Conservation (phyloP, 2,888 invertebrate genomes). For the Cephus sareptanus region DNA sequence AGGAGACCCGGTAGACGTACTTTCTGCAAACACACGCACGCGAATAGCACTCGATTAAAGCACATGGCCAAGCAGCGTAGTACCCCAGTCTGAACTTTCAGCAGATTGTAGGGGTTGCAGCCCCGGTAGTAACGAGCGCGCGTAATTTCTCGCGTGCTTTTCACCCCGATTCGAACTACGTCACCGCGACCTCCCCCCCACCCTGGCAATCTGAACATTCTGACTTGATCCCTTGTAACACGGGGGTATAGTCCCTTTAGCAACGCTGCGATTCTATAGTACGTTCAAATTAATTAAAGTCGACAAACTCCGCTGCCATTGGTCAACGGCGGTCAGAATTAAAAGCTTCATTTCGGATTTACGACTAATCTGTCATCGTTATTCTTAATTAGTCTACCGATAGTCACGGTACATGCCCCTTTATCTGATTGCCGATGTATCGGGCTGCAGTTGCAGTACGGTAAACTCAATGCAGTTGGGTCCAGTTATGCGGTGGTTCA, state of each 20-base stretch:
- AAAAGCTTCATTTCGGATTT: not conserved
- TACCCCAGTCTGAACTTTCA: not conserved
- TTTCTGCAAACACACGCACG: not conserved
- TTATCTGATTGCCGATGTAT: not conserved
- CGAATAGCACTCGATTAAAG: not conserved
- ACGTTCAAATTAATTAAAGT: not conserved
- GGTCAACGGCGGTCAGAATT: not conserved
- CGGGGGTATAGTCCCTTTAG: not conserved
- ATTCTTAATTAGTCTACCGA: not conserved
- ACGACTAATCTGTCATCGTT: not conserved
- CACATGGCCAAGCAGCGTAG: not conserved
- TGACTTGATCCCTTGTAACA: not conserved
- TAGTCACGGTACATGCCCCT: not conserved
- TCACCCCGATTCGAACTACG: not conserved
- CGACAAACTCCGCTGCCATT: not conserved
- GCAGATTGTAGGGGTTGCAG: not conserved
- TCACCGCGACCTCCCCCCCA: not conserved
- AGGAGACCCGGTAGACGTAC: not conserved
- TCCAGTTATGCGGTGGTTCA: not conserved
- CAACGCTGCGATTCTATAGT: not conserved
- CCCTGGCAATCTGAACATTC: not conserved
- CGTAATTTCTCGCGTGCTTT: conserved; percentile 5
- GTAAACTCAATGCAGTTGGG: not conserved
- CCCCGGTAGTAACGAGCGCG: not conserved
- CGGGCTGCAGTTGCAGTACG: not conserved